These are phyloP conservation scores for Liparis tanakae DNA, from an alignment of 2,797 vertebrate species.

Conservation along the genomic window DNA sequence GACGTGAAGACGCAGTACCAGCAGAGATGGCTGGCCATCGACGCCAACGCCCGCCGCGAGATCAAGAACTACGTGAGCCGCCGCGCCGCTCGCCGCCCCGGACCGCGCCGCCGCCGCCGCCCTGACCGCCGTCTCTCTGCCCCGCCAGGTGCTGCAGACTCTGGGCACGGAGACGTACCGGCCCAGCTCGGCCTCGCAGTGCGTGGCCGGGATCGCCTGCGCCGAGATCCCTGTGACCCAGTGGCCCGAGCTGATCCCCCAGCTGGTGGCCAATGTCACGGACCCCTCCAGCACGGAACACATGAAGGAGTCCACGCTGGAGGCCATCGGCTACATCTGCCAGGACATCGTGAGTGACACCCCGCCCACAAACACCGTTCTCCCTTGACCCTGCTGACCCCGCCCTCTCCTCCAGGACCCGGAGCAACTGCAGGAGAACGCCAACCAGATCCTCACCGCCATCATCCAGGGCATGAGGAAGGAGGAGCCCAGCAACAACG, in stretches of 20 bases:
- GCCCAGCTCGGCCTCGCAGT: slow-evolving; percentile 97
- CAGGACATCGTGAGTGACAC: slow-evolving; percentile 93
- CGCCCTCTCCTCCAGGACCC: slow-evolving; percentile 87
- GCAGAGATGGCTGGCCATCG: slow-evolving; percentile 97
- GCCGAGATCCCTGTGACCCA: slow-evolving; percentile 97
- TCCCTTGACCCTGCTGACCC: background rate
- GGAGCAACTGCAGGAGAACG: slow-evolving; percentile 97
- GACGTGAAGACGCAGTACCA: slow-evolving; percentile 96
- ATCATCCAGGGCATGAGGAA: slow-evolving; percentile 99
- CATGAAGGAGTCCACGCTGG: slow-evolving; percentile 98
- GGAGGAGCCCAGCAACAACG: slow-evolving; percentile 98
- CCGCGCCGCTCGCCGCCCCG: background rate
- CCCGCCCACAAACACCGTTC: background rate
- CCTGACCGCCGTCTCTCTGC: too few relatives aligned
- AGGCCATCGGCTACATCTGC: slow-evolving; percentile 99
- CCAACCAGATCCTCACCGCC: slow-evolving; percentile 97
- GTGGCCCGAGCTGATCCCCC: slow-evolving; percentile 97
- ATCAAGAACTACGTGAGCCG: slow-evolving; percentile 95
- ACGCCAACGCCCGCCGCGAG: slow-evolving; percentile 90
- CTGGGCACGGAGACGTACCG: slow-evolving; percentile 97
- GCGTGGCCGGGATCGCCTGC: slow-evolving; percentile 98
- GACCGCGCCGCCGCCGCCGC: too few relatives aligned
- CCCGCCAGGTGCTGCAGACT: slow-evolving; percentile 91
- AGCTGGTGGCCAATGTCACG: slow-evolving; percentile 95
- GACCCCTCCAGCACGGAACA: slow-evolving; percentile 96